Percentiles rank a stretch among this genome's conserved stretches.
Conservation (phyloP, 2,113 vertebrate species). For the Narcine bancroftii region DNA sequence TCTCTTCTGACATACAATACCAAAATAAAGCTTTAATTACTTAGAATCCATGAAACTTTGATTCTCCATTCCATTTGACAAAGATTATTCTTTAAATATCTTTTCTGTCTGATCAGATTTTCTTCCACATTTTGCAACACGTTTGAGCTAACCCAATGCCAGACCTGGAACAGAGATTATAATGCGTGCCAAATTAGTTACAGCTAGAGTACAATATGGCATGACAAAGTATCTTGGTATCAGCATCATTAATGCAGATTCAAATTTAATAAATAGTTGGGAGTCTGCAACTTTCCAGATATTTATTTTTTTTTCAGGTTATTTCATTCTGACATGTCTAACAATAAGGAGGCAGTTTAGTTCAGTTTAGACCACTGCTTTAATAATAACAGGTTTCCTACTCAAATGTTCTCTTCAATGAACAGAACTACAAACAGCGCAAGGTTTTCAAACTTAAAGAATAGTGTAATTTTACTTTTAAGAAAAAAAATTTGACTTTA, state of each 20-base stretch:
- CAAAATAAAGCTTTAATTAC: background rate
- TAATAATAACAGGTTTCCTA: background rate
- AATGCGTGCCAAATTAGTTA: background rate
- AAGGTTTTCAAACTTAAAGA: background rate
- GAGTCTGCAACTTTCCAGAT: background rate
- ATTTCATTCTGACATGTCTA: background rate
- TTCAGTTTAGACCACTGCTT: background rate
- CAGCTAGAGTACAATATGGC: background rate
- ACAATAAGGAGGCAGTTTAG: background rate
- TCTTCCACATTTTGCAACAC: constrained; percentile 2
- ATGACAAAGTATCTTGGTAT: background rate
- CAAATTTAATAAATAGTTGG: background rate
- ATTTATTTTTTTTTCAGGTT: background rate
- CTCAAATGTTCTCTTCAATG: background rate
- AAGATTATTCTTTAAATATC: background rate
- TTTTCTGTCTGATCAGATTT: background rate
- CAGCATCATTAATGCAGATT: background rate
- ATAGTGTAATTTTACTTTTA: background rate
- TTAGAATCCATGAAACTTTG: background rate
- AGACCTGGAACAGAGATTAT: constrained; percentile 25
- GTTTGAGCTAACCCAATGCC: constrained; percentile 6
- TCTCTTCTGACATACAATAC: background rate
- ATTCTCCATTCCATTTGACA: background rate
- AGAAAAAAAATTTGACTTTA: background rate
- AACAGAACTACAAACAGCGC: background rate